These are phyloP conservation scores for Prorops nasuta DNA, from an alignment of 1,140 invertebrate genomes.

Conservation along the genomic window DNA sequence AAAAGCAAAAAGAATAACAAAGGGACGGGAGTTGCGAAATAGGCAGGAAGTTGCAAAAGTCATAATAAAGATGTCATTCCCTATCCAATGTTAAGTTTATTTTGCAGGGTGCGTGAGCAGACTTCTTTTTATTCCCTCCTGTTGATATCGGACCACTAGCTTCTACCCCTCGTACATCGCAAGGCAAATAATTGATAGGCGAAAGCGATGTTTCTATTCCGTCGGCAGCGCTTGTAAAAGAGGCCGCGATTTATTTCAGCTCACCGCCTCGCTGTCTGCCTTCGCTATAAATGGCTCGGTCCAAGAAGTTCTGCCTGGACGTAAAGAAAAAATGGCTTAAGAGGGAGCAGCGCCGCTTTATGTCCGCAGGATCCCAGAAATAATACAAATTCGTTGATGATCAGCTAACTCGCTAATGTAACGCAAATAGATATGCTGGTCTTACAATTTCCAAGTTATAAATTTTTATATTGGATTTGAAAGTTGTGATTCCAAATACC, in stretches of 20 bases:
- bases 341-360: too few species aligned
- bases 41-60: constrained; percentile 40
- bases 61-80: constrained; percentile 48
- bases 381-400: too few species aligned
- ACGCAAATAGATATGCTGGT: too few species aligned
- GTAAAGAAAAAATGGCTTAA: too few species aligned
- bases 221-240: constrained; percentile 54
- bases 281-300: constrained; percentile 38
- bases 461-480: too few species aligned
- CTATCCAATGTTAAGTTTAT: constrained; percentile 33
- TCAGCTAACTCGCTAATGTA: too few species aligned
- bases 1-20: background rate
- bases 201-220: constrained; percentile 54
- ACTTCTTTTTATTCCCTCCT: constrained; percentile 8
- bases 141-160: constrained; percentile 9
- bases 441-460: too few species aligned
- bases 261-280: constrained; percentile 49
- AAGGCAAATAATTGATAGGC: constrained; percentile 53
- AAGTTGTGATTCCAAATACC: too few species aligned
- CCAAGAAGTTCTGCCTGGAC: too few species aligned
- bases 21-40: background rate
- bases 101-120: constrained; percentile 30
- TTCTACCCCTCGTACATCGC: constrained; percentile 46
- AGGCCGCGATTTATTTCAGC: constrained; percentile 51
- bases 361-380: too few species aligned